phyloP scores from a whole-genome alignment of 1,140 invertebrate species.

The Steinernema khuongi region DNA sequence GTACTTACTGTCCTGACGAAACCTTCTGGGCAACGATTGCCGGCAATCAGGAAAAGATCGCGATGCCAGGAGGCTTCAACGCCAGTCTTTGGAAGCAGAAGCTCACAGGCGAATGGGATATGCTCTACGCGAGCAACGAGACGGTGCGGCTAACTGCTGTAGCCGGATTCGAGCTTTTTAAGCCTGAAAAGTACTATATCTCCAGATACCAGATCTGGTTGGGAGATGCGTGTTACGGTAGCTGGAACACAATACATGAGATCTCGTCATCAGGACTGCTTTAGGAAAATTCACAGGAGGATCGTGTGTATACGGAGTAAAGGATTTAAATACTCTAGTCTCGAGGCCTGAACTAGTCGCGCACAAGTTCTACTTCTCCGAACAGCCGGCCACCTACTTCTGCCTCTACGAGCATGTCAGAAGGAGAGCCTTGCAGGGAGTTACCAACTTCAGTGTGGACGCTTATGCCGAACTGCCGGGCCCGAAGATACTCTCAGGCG shows the following conservation, averaged over 20 bases:
- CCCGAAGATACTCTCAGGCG: too few species aligned
- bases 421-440: not conserved
- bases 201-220: slow-evolving; percentile 32
- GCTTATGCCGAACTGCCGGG: too few species aligned
- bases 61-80: not conserved
- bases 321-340: slow-evolving; percentile 41
- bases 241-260: not conserved
- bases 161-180: not conserved
- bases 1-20: not conserved
- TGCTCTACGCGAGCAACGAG: too few species aligned
- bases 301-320: slow-evolving; percentile 50
- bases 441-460: not conserved
- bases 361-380: slow-evolving; percentile 49
- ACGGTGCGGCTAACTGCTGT: too few species aligned
- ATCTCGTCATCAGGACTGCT: too few species aligned
- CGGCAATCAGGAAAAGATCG: too few species aligned
- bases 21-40: too few species aligned
- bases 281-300: not conserved
- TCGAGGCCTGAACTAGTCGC: slow-evolving; percentile 43
- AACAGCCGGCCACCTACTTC: slow-evolving; percentile 48
- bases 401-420: slow-evolving; percentile 30
- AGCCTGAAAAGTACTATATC: slow-evolving; percentile 12
- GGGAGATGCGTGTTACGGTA: slow-evolving; percentile 5
- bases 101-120: not conserved
- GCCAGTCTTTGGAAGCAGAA: not conserved